Evolutionary conservation across 2,113 vertebrate genomes (phyloP), one percentile per base, ranked within the genome.

Genomic region (Elachura formosa): DNA sequence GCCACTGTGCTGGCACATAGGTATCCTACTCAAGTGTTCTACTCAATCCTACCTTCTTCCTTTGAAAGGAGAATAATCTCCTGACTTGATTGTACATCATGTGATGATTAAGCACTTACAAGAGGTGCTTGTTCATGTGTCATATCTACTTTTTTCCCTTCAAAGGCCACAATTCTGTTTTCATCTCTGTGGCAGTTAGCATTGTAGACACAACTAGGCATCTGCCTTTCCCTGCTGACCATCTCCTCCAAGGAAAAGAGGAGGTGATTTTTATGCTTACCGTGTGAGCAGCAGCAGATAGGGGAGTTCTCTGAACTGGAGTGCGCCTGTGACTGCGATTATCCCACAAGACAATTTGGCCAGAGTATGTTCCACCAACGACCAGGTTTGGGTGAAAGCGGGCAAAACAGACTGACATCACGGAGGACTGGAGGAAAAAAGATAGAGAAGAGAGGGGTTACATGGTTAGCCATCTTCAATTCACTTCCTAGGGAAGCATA

Each of bases 301-400:
- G 98, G 3, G 99, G 99, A 3, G 99, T 99, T 95, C 99, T 98
- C 97, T 99, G 99, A 79, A 99, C 99, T 0, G 99, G 99, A 5
- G 99, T 99, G 94, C 99, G 98, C 38, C 99, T 97, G 97, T 99
- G 99, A 58, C 99, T 99, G 92, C 99, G 99, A 93, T 99, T 99
- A 96, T 99, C 99, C 99, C 99, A 99, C 83, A 99, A 95, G 76
- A 99, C 99, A 31, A 99, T 99, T 96, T 99, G 99, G 69, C 99
- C 99, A 1, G 99, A 99, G 96, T 99, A 99, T 1, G 99, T 99
- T 40, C 99, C 99, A 66, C 99, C 99, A 29, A 99, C 99, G 3
- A 99, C 97, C 78, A 99, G 98, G 96, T 99, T 99, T 59, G 99
- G 99, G 96, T 99, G 99, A 97, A 99, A 99, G 89, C 98, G 98